Percentiles rank a stretch among this genome's conserved stretches.
Evolutionary conservation across 2,797 vertebrate genomes (phyloP).

Genomic region (Chaetophractus vellerosus): DNA sequence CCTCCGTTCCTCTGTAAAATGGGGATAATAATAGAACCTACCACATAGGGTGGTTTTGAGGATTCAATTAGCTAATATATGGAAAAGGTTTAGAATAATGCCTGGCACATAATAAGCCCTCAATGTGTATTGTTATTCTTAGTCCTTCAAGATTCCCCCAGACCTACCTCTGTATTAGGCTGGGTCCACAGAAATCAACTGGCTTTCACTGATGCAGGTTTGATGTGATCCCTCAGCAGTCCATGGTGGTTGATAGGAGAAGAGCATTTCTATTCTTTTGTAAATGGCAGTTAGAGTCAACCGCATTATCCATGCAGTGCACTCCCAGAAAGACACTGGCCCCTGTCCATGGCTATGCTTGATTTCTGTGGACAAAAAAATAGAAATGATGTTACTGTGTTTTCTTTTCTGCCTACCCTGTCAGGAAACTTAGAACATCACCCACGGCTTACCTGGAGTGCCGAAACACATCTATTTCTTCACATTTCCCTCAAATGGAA

Average conservation of each 20-base stretch:
- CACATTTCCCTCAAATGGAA: neutral
- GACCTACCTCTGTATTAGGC: neutral
- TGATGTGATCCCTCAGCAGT: neutral
- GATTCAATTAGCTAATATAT: too few relatives aligned
- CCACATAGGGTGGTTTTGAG: too few relatives aligned
- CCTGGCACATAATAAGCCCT: too few relatives aligned
- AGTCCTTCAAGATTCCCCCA: neutral
- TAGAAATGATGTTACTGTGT: neutral
- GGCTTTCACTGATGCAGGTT: neutral
- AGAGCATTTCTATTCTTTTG: neutral
- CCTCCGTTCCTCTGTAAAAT: too few relatives aligned
- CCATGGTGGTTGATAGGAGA: neutral
- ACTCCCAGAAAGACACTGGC: neutral
- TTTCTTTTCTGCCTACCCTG: slow-evolving; percentile 50
- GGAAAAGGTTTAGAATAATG: too few relatives aligned
- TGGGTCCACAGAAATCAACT: neutral
- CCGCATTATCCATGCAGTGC: neutral
- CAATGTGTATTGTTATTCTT: too few relatives aligned
- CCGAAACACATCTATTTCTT: neutral
- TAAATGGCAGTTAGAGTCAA: neutral
- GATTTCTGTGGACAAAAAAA: slow-evolving; percentile 4
- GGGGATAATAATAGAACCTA: too few relatives aligned
- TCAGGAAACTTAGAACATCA: slow-evolving; percentile 16
- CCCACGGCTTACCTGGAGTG: neutral
- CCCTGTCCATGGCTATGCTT: neutral